phyloP scores from a whole-genome alignment of 2,797 vertebrate genomes.

The Paramormyrops hopkinsi region DNA sequence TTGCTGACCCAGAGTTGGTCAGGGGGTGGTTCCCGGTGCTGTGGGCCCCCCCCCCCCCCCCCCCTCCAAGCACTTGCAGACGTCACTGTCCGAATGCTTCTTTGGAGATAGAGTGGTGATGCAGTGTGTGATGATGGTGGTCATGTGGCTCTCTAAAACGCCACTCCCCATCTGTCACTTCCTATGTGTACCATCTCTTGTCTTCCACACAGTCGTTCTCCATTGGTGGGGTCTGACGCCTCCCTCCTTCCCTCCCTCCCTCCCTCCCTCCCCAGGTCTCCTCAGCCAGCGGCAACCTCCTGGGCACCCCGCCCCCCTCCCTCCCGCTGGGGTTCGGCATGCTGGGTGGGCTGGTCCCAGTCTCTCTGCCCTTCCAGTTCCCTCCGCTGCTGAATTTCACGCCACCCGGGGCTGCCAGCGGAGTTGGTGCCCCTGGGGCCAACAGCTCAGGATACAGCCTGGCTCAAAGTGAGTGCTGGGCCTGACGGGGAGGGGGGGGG shows the following conservation, averaged over 20 bases:
- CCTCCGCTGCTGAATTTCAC: conserved; percentile 84
- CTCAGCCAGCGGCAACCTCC: conserved; percentile 68
- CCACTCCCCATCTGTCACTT: not conserved
- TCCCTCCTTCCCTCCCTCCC: not conserved
- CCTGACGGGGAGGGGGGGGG: too few species aligned
- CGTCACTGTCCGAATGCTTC: not conserved
- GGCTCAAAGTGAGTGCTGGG: conserved; percentile 79
- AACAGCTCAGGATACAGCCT: conserved; percentile 91
- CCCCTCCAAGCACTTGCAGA: not conserved
- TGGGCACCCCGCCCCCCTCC: conserved; percentile 74
- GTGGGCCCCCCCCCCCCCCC: not conserved
- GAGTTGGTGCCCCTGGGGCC: conserved; percentile 77
- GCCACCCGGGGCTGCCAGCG: conserved; percentile 54
- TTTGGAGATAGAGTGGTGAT: not conserved
- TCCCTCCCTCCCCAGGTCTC: conserved; percentile 53
- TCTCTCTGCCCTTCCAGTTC: conserved; percentile 96
- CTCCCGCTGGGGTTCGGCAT: conserved; percentile 92
- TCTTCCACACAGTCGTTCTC: not conserved
- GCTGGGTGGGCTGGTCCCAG: conserved; percentile 91
- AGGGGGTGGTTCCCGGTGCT: not conserved
- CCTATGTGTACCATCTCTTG: not conserved
- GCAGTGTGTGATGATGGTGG: not conserved
- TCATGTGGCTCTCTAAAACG: not conserved
- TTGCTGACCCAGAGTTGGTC: not conserved
- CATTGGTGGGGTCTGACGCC: not conserved